Percentiles rank a stretch among this genome's conserved stretches.
phyloP scores from a whole-genome alignment of 2,888 invertebrate species.

The Erebia palarica region DNA sequence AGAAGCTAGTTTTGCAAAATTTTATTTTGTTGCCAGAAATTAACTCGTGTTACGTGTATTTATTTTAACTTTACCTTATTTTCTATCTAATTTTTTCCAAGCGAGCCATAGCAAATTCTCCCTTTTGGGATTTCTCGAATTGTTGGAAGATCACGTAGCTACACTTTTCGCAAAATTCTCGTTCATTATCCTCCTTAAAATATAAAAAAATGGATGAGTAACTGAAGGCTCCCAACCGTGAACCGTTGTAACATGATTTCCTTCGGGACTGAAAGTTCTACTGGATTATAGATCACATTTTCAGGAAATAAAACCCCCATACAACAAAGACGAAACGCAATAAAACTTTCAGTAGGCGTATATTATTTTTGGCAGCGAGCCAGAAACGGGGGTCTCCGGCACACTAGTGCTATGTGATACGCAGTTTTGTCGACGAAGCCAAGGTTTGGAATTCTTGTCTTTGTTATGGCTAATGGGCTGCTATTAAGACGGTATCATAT shows the following conservation, averaged over 20 bases:
- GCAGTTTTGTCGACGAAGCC: slow-evolving; percentile 31
- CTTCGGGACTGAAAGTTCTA: slow-evolving; percentile 21
- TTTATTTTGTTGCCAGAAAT: background rate
- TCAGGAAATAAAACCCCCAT: slow-evolving; percentile 23
- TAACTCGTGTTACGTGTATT: background rate
- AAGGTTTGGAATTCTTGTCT: slow-evolving; percentile 24
- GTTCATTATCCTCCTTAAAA: slow-evolving; percentile 18
- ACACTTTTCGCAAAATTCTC: slow-evolving; percentile 3
- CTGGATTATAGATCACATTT: slow-evolving; percentile 24
- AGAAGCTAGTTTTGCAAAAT: background rate
- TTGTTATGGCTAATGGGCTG: slow-evolving; percentile 26
- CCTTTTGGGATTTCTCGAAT: slow-evolving; percentile 10
- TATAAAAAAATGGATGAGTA: slow-evolving; percentile 16
- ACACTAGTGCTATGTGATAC: slow-evolving; percentile 26
- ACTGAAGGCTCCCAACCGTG: slow-evolving; percentile 10
- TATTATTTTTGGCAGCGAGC: slow-evolving; percentile 32
- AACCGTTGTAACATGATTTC: slow-evolving; percentile 21
- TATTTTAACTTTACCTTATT: background rate
- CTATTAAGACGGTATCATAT: slow-evolving; percentile 23
- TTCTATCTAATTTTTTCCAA: background rate
- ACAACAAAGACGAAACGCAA: slow-evolving; percentile 28
- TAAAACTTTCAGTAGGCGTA: slow-evolving; percentile 27
- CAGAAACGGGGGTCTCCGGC: slow-evolving; percentile 25
- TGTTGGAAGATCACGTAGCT: slow-evolving; percentile 9
- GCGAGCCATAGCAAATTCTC: slow-evolving; percentile 2